Base-by-base conservation (phyloP, 1,140 invertebrate genomes). In the Nylanderia fulva region DNA sequence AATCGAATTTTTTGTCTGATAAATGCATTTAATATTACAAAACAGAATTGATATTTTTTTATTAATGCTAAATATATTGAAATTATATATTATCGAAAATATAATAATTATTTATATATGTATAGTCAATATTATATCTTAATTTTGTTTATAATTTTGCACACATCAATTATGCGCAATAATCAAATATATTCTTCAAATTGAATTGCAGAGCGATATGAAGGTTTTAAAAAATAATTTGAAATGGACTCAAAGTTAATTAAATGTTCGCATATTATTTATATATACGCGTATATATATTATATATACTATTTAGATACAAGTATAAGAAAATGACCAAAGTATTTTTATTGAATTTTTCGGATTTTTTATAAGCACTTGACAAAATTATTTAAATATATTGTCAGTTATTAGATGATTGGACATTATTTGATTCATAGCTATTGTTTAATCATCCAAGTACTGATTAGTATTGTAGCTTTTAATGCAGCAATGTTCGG, bases 311-410 rank as follows among this genome's bases (percentile, higher is more conserved):
- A 58, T 39, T 82, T 82, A 33, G 39, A n/a, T 48, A 39, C 33
- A 61, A 27, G 9, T 66, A 5, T 80, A 45, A 58, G 27, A 42
- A 82, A 82, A 71, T 13, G 52, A 82, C 52, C 77, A 82, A 82
- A 71, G 36, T 58, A 82, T 60, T 82, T 69, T 71, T 80, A 36
- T 27, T 45, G 36, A 58, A 71, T 42, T 69, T 80, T 82, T 82
- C 24, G 21, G 18, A 15, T 58, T 5, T 71, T 82, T 82, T 71
- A 5, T 58, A 82, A 82, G n/a, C 36, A 71, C 39, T 29, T 56
- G 3, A 69, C 15, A 27, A 45, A 42, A 71, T 79, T 68, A 21
- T 79, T 54, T 79, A 79, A 79, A 39, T 52, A 5, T 54, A 69
- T 79, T 76, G 39, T 9, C 36, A 74, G 0, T 7, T 24, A 52